Percentiles rank a stretch among this genome's conserved stretches.
Conservation (phyloP, 30 jellyfish, hydroid and myxozoan species). For the Turritopsis rubra region DNA sequence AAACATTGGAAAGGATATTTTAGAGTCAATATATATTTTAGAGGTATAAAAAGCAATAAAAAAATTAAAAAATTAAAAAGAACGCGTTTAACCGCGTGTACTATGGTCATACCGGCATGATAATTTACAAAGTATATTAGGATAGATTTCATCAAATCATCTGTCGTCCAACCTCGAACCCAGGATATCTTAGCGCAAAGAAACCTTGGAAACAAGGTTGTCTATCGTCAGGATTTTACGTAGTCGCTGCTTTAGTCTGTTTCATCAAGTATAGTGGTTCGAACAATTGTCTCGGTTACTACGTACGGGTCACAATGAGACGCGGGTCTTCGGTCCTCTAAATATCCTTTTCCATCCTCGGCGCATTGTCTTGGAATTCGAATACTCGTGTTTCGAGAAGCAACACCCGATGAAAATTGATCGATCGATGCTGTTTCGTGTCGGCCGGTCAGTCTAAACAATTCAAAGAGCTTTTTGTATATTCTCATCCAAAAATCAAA, state of each 20-base stretch:
- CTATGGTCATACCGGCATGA: too few species aligned
- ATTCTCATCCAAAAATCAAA: too few species aligned
- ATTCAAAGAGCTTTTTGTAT: not conserved
- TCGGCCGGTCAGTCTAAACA: constrained; percentile 41
- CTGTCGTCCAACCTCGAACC: too few species aligned
- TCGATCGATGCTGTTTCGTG: constrained; percentile 59
- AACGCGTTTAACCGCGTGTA: too few species aligned
- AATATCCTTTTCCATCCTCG: constrained; percentile 56
- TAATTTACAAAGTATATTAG: too few species aligned
- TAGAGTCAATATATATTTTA: too few species aligned
- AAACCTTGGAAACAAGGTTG: too few species aligned
- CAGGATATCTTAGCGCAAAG: too few species aligned
- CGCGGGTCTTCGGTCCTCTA: constrained; percentile 74
- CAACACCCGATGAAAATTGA: constrained; percentile 64
- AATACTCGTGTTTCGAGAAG: constrained; percentile 56
- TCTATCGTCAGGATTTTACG: constrained; percentile 13
- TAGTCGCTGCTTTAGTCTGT: constrained; percentile 5
- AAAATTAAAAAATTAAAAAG: too few species aligned
- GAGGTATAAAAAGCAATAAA: too few species aligned
- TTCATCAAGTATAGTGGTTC: constrained; percentile 51
- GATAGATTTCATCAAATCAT: too few species aligned
- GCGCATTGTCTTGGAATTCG: constrained; percentile 78
- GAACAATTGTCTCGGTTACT: constrained; percentile 56
- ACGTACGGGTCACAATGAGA: constrained; percentile 73
- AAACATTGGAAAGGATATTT: too few species aligned